These are phyloP conservation scores for human (Homo sapiens) DNA, from an alignment of 2,113 vertebrate species.

Conservation along the genomic window GRCh38 chr14:85438501-85439000, in stretches of 20 bases:
- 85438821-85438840: not conserved
- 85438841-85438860: slow-evolving; percentile 36
- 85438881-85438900: not conserved
- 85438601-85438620: no score
- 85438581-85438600: no score
- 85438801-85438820: not conserved
- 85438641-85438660: no score
- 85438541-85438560: no score
- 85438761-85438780: not conserved
- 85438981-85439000: not conserved
- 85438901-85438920: not conserved
- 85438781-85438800: not conserved
- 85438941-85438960: not conserved
- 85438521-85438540: no score
- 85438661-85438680: no score
- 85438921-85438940: not conserved
- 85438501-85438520: no score
- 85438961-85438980: not conserved
- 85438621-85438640: no score
- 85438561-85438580: no score
- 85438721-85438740: not conserved
- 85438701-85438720: not conserved
- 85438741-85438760: not conserved
- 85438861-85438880: not conserved
- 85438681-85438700: no score